phyloP scores from a whole-genome alignment of 2,113 vertebrate genomes.

The Pterocles burchelli region DNA sequence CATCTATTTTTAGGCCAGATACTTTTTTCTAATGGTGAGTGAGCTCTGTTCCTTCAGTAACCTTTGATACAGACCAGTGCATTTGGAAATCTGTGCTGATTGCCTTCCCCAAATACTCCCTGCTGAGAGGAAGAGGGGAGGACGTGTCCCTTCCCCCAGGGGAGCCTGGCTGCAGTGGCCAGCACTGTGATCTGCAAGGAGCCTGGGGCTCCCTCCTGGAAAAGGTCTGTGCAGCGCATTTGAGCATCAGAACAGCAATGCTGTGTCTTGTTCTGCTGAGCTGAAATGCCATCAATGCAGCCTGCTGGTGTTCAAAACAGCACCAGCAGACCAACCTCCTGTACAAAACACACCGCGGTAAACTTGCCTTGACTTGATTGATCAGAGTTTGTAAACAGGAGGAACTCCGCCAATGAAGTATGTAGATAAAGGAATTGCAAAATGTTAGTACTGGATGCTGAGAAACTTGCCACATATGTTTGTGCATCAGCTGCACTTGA shows the following conservation, averaged over 20 bases:
- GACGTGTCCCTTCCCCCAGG: background rate
- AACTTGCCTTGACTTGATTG: background rate
- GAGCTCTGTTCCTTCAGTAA: background rate
- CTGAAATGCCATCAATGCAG: fast-evolving
- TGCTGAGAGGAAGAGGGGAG: background rate
- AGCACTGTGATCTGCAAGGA: background rate
- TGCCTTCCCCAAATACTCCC: background rate
- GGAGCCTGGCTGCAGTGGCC: background rate
- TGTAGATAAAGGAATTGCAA: background rate
- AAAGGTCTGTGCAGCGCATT: background rate
- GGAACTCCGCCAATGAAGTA: background rate
- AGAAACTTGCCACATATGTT: background rate
- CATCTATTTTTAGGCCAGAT: background rate
- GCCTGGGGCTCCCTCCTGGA: background rate
- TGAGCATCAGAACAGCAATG: fast-evolving
- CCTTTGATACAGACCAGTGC: background rate
- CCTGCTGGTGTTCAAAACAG: background rate
- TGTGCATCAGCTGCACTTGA: background rate
- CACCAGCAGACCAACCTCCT: background rate
- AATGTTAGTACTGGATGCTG: background rate
- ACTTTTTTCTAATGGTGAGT: background rate
- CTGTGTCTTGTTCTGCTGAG: background rate
- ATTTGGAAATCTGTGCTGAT: background rate
- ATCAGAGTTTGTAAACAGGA: background rate
- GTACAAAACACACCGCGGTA: background rate